Base-by-base conservation (phyloP, 2,888 invertebrate genomes). In the Drosophila melanosoma region DNA sequence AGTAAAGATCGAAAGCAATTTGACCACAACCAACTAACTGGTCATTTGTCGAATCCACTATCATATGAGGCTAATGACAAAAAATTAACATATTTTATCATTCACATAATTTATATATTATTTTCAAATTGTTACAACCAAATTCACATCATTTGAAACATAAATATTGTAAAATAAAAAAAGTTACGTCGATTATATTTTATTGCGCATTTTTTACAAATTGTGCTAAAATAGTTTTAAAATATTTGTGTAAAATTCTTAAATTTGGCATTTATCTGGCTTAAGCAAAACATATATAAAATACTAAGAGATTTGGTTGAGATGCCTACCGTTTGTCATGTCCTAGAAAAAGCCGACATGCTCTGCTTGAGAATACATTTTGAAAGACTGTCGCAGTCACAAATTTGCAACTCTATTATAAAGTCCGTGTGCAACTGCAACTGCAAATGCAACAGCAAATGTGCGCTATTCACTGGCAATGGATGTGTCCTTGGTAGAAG, bases 311-410 rank as follows among this genome's bases (percentile, higher is more conserved):
- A 35, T n/a, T 29, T 45, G 12, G 29, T 59, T 20, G 15, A 62
- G 45, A 32, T 51, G 36, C 36, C 71, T 67, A n/a, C 2, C 54
- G 20, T 59, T 58, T 38, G 48, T 54, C 63, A 32, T 38, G 51
- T 65, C 60, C 60, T 66, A 62, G 58, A 67, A 61, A 56, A 59
- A 58, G 42, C 66, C 53, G 56, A 17, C 56, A 23, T 45, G 42
- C 59, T 40, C 59, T 26, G 51, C 12, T 49, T 60, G 33, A 15
- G 26, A 49, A 33, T 57, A 45, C 11, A 40, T 23, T 42, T 56
- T 40, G 10, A 51, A 60, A 61, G 49, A 23, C 48, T 33, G 35
- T 51, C 49, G 35, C 52, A 15, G 53, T 15, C 54, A 32, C 23
- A 26, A 38, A 33, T 23, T 23, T 42, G 15, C 48, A 26, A 11